Base-by-base conservation (phyloP, 92 coral and sea anemone species). In the Bergia puertoricense region DNA sequence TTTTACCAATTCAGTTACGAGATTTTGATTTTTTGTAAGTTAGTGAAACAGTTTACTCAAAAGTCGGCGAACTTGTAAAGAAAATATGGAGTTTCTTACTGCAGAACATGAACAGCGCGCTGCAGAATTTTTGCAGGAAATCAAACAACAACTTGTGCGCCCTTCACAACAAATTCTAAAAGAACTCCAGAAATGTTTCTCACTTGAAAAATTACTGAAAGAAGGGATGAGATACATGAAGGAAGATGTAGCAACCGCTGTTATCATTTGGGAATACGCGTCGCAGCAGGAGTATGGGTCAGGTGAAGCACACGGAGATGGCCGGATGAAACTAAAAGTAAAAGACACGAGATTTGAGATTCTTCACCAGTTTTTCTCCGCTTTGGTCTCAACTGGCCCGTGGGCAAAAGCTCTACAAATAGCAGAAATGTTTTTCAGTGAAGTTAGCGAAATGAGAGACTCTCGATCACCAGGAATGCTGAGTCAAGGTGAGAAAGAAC, bases 381-480 rank as follows among this genome's bases (percentile, higher is more conserved):
- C 84, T 40, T 80, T 80, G 50, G 80, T 91, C 42, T 84, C 86
- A 20, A 59, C 75, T 2, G 93, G 93, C 6, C 89, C 93, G 4
- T 91, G 93, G 93, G 39, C 8, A 0, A 85, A 57, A 36, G 89
- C 93, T 36, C 79, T 84, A 0, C 81, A 91, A 46, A 91, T 89
- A 44, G 93, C 93, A 16, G 36, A 41, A 79, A 71, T 62, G 67
- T 62, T 89, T 54, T 81, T 85, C 45, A 45, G 66, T 46, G 94
- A 92, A 67, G 75, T 88, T 8, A 81, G 20, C 38, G 74, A 46
- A 30, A 8, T 80, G 56, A 44, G 14, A 71, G 76, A 77, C 46
- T 37, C 72, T 57, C 74, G 39, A 6, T 62, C 51, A 39, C 86
- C 76, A 22, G 76, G 86, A 65, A 40, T 42, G 9, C 80, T 42